Evolutionary conservation across 2,797 vertebrate species (phyloP).

Genomic region (Sternarchorhynchus goeldii): DNA sequence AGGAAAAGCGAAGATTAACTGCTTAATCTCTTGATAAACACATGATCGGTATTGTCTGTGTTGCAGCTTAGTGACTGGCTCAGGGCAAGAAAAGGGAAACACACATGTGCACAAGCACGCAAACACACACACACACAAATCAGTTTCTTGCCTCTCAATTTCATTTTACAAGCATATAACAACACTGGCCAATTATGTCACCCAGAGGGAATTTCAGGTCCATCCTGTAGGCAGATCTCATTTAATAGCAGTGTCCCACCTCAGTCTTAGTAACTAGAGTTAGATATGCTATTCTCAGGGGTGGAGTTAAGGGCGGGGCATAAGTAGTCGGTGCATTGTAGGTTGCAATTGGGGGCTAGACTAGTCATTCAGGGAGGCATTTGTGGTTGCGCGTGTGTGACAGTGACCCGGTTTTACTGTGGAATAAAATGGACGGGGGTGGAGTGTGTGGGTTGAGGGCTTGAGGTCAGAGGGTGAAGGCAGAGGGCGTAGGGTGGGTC

Average conservation of each 20-base stretch:
- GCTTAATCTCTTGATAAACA: slow-evolving; percentile 68
- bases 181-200: slow-evolving; percentile 65
- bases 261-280: slow-evolving; percentile 49
- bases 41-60: slow-evolving; percentile 63
- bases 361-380: slow-evolving; percentile 49
- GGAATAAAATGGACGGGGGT: slow-evolving; percentile 52
- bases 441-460: slow-evolving; percentile 2
- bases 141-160: slow-evolving; percentile 47
- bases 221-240: slow-evolving; percentile 55
- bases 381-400: slow-evolving; percentile 63
- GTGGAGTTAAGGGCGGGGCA: slow-evolving; percentile 1
- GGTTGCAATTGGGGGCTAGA: slow-evolving; percentile 54
- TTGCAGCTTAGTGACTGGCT: slow-evolving; percentile 31
- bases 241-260: slow-evolving; percentile 11
- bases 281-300: slow-evolving; percentile 1
- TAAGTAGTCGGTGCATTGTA: slow-evolving; percentile 26
- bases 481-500: slow-evolving; percentile 9
- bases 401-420: slow-evolving; percentile 74
- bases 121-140: slow-evolving; percentile 37
- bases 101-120: background rate
- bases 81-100: slow-evolving; percentile 10
- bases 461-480: background rate
- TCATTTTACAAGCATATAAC: slow-evolving; percentile 47
- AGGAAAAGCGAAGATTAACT: slow-evolving; percentile 61
- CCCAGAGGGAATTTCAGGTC: slow-evolving; percentile 52